Conservation (phyloP, 2,113 vertebrate species). For the Sylvia atricapilla region DNA sequence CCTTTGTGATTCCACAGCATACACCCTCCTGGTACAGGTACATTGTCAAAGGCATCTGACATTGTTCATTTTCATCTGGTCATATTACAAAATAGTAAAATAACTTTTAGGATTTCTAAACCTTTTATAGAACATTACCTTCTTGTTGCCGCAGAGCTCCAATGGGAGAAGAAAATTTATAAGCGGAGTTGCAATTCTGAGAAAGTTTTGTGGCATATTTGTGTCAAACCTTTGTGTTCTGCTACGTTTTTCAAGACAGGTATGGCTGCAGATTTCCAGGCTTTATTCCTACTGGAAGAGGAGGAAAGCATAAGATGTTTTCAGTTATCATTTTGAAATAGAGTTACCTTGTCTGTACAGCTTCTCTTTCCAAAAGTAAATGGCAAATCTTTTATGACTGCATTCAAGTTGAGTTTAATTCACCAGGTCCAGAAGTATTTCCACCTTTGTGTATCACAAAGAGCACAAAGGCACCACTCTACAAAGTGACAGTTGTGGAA, state of each 20-base stretch:
- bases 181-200: background rate
- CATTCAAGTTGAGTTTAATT: conserved; percentile 2
- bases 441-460: background rate
- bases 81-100: background rate
- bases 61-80: background rate
- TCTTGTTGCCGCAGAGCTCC: background rate
- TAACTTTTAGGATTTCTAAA: background rate
- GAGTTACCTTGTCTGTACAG: background rate
- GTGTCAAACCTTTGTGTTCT: background rate
- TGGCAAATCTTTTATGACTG: conserved; percentile 38
- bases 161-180: background rate
- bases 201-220: background rate
- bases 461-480: background rate
- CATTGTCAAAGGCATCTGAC: background rate
- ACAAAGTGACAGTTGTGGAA: background rate
- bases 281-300: background rate
- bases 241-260: background rate
- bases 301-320: background rate
- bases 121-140: background rate
- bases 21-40: background rate
- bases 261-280: background rate
- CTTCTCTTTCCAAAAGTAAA: background rate
- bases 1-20: background rate
- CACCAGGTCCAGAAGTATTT: conserved; percentile 12
- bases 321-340: background rate